Evolutionary conservation across 2,888 invertebrate species (phyloP), one percentile per base, ranked within the genome.

Genomic region (Tinea trinotella): DNA sequence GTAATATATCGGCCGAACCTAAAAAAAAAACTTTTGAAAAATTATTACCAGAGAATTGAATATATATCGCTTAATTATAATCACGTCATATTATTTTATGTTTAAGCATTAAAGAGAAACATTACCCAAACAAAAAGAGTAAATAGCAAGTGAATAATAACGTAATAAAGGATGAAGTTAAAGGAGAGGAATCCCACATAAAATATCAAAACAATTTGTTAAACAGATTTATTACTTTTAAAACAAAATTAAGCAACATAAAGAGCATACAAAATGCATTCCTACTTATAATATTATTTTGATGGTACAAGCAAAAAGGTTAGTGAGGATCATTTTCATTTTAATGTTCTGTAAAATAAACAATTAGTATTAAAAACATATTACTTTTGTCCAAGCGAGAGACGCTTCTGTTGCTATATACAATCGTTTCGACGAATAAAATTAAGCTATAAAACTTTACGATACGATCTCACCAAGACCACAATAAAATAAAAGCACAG

Each of bases 391-490:
- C 46, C 10, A 19, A 19, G 19, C 10, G 19, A 10, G 19, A 3
- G 19, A 19, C 46, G 18, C 18, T 19, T 40, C n/a, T 40, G n/a
- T 13, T 2, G 40, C 40, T 40, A 40, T 13, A 13, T 46, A 50
- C 24, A 50, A 58, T 58, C 59, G 63, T 59, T 64, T 64, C 65
- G 57, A 40, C 63, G 68, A 69, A 70, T 61, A 61, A 70, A 74
- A 79, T 78, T 72, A 74, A 76, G 77, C 66, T 65, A 72, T 77
- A 77, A 79, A 76, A 73, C 59, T 72, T 70, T 66, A 74, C 64
- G 71, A 76, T 70, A 73, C 64, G 63, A 72, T 76, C 71, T 64
- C 57, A 59, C 61, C 59, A 62, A 64, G 61, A 67, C 60, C 57
- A 57, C 57, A n/a, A n/a, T n/a, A n/a, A n/a, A n/a, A n/a, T n/a